Base-by-base conservation (phyloP, 2,888 invertebrate genomes). In the Drosophila recens region DNA sequence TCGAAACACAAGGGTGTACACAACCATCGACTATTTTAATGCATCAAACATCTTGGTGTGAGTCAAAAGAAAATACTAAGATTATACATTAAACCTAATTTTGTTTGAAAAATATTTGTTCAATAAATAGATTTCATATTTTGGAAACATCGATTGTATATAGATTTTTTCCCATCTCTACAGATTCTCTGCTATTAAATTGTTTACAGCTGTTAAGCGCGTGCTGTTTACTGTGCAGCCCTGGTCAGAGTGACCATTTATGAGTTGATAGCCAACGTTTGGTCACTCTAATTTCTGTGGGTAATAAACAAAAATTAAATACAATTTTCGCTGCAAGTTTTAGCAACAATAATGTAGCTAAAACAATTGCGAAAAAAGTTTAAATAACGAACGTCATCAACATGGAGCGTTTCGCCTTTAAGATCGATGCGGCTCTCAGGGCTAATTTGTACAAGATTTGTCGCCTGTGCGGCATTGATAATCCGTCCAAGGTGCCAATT, bases 381-480 rank as follows among this genome's bases (percentile, higher is more conserved):
- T 38, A 61, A 56, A n/a, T 9, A 17, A 27, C 13, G 11, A 15
- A 33, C 30, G 11, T 20, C 13, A 34, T 49, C 72, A 80, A 58
- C 40, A 91, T 91, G 91, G 91, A 91, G 73, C 89, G 91, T 64
- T 93, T 93, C 80, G 92, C 93, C 56, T 91, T 93, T 59, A 92
- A 92, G 84, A 91, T 93, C 72, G 92, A 93, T 80, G 90, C 91
- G 67, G 90, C 88, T 61, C 87, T 92, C 4, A 90, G 85, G 74
- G 90, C 90, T 63, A 92, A 91, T 84, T 87, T 93, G 54, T 91
- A 90, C 79, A 92, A 92, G 83, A 92, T 93, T 49, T 93, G 93
- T 76, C 92, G 93, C 15, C 82, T 93, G 33, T 93, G 93, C 76
- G 93, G 93, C 49, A 92, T 92, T 46, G 93, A 92, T 79, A 91